Evolutionary conservation across 2,888 invertebrate species (phyloP).

Genomic region (Zelleria hepariella): DNA sequence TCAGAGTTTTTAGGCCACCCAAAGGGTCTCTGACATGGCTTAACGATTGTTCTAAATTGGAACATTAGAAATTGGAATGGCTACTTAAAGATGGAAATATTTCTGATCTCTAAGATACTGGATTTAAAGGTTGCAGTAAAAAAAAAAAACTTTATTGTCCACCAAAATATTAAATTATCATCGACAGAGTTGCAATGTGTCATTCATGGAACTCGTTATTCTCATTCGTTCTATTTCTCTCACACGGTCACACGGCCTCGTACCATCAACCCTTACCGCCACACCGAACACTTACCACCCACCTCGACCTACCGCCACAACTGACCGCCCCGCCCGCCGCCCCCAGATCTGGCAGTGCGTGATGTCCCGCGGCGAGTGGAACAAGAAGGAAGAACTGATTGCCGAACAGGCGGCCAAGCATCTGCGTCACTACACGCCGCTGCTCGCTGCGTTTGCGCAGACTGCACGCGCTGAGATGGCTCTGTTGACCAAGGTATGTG

Average conservation of each 20-base stretch:
- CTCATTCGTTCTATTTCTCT: no score
- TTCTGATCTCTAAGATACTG: no score
- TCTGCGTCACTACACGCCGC: constrained; percentile 86
- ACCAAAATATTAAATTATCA: no score
- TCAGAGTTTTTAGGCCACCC: no score
- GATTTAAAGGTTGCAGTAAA: no score
- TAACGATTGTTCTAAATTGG: no score
- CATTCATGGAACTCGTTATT: no score
- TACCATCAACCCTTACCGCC: background rate
- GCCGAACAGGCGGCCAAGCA: constrained; percentile 96
- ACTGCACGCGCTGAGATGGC: constrained; percentile 90
- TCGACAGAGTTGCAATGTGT: no score
- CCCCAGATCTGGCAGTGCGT: constrained; percentile 91
- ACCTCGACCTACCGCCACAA: constrained; percentile 8
- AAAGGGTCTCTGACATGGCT: no score
- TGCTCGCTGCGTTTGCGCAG: constrained; percentile 90
- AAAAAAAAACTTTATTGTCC: no score
- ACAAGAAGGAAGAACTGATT: constrained; percentile 97
- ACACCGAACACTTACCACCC: constrained; percentile 1
- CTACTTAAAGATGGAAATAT: no score
- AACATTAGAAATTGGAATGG: no score
- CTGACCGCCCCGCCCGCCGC: background rate
- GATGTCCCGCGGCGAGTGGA: constrained; percentile 98
- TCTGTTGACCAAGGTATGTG: constrained; percentile 80
- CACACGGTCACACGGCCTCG: background rate